Evolutionary conservation across 2,113 vertebrate species (phyloP).

Genomic region (Lanius collurio): DNA sequence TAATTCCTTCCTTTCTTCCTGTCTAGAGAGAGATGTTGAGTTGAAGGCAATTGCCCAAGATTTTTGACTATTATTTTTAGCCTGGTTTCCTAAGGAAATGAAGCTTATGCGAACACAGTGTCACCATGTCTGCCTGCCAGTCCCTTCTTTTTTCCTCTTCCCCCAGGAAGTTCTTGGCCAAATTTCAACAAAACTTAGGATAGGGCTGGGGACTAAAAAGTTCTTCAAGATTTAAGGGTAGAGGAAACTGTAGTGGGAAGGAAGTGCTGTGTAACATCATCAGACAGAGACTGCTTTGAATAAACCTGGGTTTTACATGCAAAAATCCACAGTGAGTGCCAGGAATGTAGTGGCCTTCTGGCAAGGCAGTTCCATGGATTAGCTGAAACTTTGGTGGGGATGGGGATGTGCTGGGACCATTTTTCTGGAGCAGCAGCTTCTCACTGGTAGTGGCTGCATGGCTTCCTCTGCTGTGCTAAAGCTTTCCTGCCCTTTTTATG

Average conservation of each 20-base stretch:
- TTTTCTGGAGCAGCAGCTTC: neutral
- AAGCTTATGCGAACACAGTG: slow-evolving; percentile 9
- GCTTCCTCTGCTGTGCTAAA: neutral
- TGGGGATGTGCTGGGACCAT: neutral
- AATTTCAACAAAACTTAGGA: neutral
- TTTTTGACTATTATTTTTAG: slow-evolving; percentile 54
- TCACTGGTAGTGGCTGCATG: rapidly evolving
- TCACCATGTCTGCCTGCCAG: neutral
- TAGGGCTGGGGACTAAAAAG: neutral
- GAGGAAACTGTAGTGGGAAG: neutral
- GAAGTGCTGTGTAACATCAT: rapidly evolving
- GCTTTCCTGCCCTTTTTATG: neutral
- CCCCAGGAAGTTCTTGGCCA: slow-evolving; percentile 44
- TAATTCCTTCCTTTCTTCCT: slow-evolving; percentile 60
- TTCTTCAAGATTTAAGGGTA: neutral
- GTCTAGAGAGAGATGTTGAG: slow-evolving; percentile 54
- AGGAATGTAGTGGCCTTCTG: neutral
- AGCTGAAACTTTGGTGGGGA: neutral
- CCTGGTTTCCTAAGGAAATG: slow-evolving; percentile 53
- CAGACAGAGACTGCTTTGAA: neutral
- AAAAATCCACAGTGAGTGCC: neutral
- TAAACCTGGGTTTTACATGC: neutral
- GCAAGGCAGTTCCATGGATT: neutral
- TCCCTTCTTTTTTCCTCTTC: slow-evolving; percentile 33
- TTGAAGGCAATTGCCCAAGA: slow-evolving; percentile 23